These are phyloP conservation scores for Mythimna loreyi DNA, from an alignment of 2,888 invertebrate species.

Conservation along the genomic window DNA sequence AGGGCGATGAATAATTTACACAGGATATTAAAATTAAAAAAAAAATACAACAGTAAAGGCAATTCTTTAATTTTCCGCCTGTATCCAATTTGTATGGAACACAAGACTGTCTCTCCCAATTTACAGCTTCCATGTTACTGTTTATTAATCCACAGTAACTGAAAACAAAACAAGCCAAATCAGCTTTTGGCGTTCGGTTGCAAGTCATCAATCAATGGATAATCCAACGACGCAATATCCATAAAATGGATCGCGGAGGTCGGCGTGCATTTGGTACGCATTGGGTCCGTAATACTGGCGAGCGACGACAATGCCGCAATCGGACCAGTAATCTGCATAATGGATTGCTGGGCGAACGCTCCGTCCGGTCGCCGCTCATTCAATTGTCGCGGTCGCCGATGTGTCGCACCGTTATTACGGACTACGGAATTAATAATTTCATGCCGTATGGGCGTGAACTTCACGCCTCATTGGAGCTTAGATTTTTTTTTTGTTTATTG, in stretches of 20 bases:
- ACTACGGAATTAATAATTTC: slow-evolving; percentile 88
- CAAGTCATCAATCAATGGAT: slow-evolving; percentile 86
- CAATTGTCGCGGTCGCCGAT: slow-evolving; percentile 89
- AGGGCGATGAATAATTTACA: too few species aligned
- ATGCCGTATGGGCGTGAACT: slow-evolving; percentile 62
- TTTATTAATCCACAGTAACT: slow-evolving; percentile 56
- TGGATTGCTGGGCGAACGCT: slow-evolving; percentile 88
- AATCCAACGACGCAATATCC: slow-evolving; percentile 86
- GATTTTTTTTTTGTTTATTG: slow-evolving; percentile 33
- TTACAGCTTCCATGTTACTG: slow-evolving; percentile 25
- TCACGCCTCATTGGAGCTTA: slow-evolving; percentile 57
- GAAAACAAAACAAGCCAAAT: slow-evolving; percentile 72
- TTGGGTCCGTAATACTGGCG: slow-evolving; percentile 80
- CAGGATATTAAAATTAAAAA: not conserved
- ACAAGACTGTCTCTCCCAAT: slow-evolving; percentile 20
- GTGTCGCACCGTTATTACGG: slow-evolving; percentile 87
- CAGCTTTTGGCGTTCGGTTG: slow-evolving; percentile 72
- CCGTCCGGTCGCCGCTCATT: slow-evolving; percentile 87
- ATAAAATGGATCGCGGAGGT: slow-evolving; percentile 76
- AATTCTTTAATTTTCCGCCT: not conserved
- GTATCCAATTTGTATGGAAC: slow-evolving; percentile 23
- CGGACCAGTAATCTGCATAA: slow-evolving; percentile 90
- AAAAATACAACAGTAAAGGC: not conserved
- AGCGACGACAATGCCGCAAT: slow-evolving; percentile 89
- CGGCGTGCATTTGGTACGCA: slow-evolving; percentile 67